Conservation (phyloP, 23 tunicate genomes). For the Pegea sp. region DNA sequence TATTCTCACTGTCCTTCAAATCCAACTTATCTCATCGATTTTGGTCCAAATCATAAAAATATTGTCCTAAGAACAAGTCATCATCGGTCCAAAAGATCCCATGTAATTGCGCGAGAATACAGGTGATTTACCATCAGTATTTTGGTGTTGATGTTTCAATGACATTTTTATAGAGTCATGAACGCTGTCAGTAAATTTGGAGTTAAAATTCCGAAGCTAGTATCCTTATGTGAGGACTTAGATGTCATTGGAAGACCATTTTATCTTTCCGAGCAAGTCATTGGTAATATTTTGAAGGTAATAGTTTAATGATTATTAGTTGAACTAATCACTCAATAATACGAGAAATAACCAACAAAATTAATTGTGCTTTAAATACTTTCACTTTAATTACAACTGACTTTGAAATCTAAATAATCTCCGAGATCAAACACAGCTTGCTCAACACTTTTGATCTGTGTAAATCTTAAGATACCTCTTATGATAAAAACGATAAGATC, state of each 20-base stretch:
- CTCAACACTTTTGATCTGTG: too few species aligned
- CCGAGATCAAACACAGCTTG: too few species aligned
- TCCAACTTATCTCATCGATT: conserved; percentile 85
- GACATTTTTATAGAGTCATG: conserved; percentile 33
- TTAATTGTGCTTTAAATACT: neutral
- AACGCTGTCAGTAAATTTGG: conserved; percentile 30
- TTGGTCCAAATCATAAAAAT: conserved; percentile 26
- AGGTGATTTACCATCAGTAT: conserved; percentile 4
- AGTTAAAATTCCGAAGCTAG: conserved; percentile 50
- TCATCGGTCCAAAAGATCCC: conserved; percentile 85
- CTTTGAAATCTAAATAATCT: too few species aligned
- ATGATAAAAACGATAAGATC: too few species aligned
- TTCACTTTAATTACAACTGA: too few species aligned
- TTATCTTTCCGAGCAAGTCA: conserved; percentile 57
- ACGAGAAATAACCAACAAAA: neutral
- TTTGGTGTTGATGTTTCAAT: neutral
- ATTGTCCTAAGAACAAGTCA: conserved; percentile 86
- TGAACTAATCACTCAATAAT: neutral
- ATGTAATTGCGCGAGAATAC: conserved; percentile 85
- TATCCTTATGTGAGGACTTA: conserved; percentile 42
- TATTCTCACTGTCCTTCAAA: conserved; percentile 94
- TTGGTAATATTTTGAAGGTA: conserved; percentile 51
- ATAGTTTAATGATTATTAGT: neutral
- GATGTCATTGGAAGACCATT: conserved; percentile 69
- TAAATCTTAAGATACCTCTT: too few species aligned